Evolutionary conservation across 1,140 invertebrate genomes (phyloP).

Genomic region (Halictus rubicundus): DNA sequence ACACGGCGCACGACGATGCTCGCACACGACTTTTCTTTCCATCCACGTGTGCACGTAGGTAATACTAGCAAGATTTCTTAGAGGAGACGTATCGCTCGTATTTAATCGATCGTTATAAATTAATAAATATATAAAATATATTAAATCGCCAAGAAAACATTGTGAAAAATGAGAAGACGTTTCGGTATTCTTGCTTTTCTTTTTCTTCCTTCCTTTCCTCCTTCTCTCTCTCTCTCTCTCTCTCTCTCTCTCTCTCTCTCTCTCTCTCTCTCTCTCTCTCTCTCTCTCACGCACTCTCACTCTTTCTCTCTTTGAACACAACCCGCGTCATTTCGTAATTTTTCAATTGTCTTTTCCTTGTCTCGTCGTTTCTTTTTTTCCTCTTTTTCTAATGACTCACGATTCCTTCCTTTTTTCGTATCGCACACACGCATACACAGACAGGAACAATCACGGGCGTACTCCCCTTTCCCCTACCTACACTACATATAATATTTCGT

Average conservation of each 20-base stretch:
- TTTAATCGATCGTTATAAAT: conserved; percentile 59
- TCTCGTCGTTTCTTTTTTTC: not conserved
- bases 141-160: conserved; percentile 61
- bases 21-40: not conserved
- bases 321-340: conserved; percentile 15
- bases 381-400: not conserved
- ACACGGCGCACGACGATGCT: conserved; percentile 38
- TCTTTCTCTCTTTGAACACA: conserved; percentile 29
- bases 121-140: conserved; percentile 66
- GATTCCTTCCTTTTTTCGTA: conserved; percentile 22
- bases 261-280: too few relatives aligned
- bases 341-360: conserved; percentile 38
- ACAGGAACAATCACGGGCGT: conserved; percentile 60
- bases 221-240: too few relatives aligned
- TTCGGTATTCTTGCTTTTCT: conserved; percentile 62
- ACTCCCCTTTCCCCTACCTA: conserved; percentile 49
- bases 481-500: conserved; percentile 49
- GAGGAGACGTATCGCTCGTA: conserved; percentile 46
- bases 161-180: conserved; percentile 53
- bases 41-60: conserved; percentile 31
- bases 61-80: conserved; percentile 60
- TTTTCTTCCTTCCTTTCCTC: too few relatives aligned
- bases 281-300: too few relatives aligned
- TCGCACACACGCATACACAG: conserved; percentile 47
- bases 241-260: too few relatives aligned